Percentiles rank a stretch among this genome's conserved stretches.
phyloP scores from a whole-genome alignment of 2,888 invertebrate genomes.

The Mellilla xanthometata region DNA sequence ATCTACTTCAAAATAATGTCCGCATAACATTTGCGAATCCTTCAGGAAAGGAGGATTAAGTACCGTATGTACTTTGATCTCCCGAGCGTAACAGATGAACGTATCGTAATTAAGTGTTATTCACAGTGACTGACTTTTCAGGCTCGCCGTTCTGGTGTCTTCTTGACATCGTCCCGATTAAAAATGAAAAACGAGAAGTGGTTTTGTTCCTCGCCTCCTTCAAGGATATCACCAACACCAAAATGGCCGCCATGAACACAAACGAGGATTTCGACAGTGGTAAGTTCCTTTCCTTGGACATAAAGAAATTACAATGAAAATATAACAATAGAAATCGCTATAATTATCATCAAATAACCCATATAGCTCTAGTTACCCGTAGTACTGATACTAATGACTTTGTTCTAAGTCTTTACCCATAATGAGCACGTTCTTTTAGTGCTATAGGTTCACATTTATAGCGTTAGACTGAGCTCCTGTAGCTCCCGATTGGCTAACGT shows the following conservation, averaged over 20 bases:
- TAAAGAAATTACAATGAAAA: constrained; percentile 37
- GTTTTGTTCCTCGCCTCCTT: constrained; percentile 97
- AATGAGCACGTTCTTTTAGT: constrained; percentile 69
- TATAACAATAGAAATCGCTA: constrained; percentile 26
- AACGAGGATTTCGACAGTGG: constrained; percentile 94
- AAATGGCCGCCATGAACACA: constrained; percentile 92
- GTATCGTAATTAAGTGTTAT: constrained; percentile 37
- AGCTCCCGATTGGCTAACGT: constrained; percentile 68
- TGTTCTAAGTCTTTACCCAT: constrained; percentile 40
- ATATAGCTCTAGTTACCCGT: constrained; percentile 30
- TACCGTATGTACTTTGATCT: constrained; percentile 11
- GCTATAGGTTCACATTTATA: constrained; percentile 63
- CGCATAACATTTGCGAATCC: constrained; percentile 22
- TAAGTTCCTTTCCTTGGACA: constrained; percentile 79
- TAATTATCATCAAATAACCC: constrained; percentile 1
- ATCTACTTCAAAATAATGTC: constrained; percentile 32
- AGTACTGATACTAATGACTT: constrained; percentile 41
- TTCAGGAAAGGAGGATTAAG: constrained; percentile 19
- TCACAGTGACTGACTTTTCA: constrained; percentile 66
- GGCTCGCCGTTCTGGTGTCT: constrained; percentile 97
- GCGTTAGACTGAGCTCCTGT: constrained; percentile 70
- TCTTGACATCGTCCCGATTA: constrained; percentile 98
- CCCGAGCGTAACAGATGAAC: constrained; percentile 11
- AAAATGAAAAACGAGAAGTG: constrained; percentile 98
- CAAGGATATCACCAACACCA: constrained; percentile 97